These are phyloP conservation scores for Gnathonemus longibarbis DNA, from an alignment of 2,113 vertebrate species.

Conservation along the genomic window DNA sequence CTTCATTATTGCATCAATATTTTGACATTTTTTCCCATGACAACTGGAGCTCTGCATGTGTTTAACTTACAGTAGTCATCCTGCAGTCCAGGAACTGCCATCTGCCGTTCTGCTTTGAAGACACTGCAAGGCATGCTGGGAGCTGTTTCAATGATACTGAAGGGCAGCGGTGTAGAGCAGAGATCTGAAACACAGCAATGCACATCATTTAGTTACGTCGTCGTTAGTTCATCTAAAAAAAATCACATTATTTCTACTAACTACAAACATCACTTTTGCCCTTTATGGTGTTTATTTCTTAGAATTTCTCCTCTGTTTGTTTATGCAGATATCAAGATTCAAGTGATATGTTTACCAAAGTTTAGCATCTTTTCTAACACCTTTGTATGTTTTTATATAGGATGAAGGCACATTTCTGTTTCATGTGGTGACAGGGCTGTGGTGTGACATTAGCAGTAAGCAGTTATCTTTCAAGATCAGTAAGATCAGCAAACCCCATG, in stretches of 20 bases:
- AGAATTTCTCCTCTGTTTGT: not conserved
- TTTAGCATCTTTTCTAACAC: not conserved
- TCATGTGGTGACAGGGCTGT: not conserved
- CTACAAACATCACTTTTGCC: not conserved
- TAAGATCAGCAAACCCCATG: not conserved
- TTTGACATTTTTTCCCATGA: no score
- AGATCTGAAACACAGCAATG: not conserved
- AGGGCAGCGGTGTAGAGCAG: slow-evolving; percentile 27
- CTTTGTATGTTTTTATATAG: not conserved
- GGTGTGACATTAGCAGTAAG: not conserved
- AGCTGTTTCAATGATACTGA: slow-evolving; percentile 23
- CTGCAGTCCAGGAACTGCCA: slow-evolving; percentile 54
- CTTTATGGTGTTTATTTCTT: not conserved
- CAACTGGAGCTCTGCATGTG: not conserved
- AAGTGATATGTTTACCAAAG: not conserved
- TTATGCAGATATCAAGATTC: not conserved
- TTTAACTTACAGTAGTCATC: slow-evolving; percentile 63
- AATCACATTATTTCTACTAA: not conserved
- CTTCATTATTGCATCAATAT: not conserved
- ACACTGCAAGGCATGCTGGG: slow-evolving; percentile 13
- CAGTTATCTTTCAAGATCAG: not conserved
- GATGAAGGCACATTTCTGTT: not conserved
- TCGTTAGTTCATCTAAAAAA: not conserved
- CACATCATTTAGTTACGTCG: not conserved
- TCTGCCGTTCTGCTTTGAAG: slow-evolving; percentile 37